Conservation (phyloP, 2,888 invertebrate species). For the Synanthedon tipuliformis region DNA sequence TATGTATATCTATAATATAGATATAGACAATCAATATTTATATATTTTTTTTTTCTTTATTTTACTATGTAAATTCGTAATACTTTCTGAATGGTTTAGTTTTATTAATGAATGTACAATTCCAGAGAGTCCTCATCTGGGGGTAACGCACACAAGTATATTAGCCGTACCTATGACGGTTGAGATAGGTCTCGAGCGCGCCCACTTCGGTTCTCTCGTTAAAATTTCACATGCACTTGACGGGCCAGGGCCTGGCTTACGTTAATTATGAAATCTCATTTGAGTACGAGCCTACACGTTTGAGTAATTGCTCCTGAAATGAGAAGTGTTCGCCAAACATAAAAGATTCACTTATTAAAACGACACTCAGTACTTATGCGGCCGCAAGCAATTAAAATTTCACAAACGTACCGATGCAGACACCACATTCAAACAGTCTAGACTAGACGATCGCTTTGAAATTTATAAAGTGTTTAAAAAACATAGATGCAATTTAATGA, state of each 20-base stretch:
- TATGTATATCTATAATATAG: too few relatives aligned
- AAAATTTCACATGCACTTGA: constrained; percentile 69
- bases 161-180: constrained; percentile 7
- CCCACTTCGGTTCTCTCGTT: constrained; percentile 46
- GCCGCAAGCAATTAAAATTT: neutral
- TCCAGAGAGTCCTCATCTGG: neutral
- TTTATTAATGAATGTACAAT: neutral
- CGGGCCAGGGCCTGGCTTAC: constrained; percentile 58
- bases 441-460: too few relatives aligned
- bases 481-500: too few relatives aligned
- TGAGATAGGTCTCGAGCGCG: constrained; percentile 45
- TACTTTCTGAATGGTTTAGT: neutral
- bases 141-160: neutral
- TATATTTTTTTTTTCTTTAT: too few relatives aligned
- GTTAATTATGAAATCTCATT: constrained; percentile 70
- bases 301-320: constrained; percentile 59
- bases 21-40: too few relatives aligned
- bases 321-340: constrained; percentile 39
- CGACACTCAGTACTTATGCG: constrained; percentile 4
- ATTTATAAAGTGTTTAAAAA: too few relatives aligned
- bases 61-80: too few relatives aligned
- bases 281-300: constrained; percentile 56
- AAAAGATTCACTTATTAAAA: constrained; percentile 44
- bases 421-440: neutral
- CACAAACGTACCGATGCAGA: neutral